These are phyloP conservation scores for Aphelinus atriplicis DNA, from an alignment of 1,140 invertebrate genomes.

Conservation along the genomic window DNA sequence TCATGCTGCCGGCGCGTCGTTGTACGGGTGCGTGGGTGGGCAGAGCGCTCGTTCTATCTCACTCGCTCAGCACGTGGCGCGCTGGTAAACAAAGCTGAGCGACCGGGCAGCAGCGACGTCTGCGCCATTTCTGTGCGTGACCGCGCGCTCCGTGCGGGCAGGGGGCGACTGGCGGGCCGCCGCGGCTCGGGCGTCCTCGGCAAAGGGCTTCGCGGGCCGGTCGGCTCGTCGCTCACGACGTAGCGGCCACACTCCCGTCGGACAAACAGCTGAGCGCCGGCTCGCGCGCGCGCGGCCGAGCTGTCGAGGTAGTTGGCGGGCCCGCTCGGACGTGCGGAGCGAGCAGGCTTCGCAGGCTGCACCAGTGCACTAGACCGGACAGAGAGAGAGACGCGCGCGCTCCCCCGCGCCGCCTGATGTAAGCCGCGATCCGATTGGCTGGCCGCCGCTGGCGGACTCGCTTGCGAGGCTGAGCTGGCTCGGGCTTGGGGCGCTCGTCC, in stretches of 20 bases:
- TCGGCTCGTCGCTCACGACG: too few species aligned
- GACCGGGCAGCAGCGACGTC: constrained; percentile 63
- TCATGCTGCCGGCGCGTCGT: constrained; percentile 69
- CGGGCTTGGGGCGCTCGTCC: neutral
- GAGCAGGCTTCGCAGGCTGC: too few species aligned
- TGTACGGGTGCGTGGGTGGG: too few species aligned
- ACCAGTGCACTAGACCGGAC: too few species aligned
- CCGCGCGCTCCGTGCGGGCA: neutral
- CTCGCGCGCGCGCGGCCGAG: constrained; percentile 13
- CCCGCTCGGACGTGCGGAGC: too few species aligned
- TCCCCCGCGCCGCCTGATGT: neutral
- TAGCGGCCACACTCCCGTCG: too few species aligned
- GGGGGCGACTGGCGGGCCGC: neutral
- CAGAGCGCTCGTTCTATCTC: constrained; percentile 19
- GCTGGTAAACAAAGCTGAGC: constrained; percentile 73
- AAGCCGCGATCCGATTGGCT: constrained; percentile 14
- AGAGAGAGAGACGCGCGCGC: too few species aligned
- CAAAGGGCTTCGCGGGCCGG: too few species aligned
- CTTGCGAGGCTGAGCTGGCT: neutral
- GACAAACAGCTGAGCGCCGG: neutral
- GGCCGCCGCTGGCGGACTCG: too few species aligned
- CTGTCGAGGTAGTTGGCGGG: too few species aligned
- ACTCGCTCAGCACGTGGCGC: constrained; percentile 52
- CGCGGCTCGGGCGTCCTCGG: neutral
- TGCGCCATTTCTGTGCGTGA: constrained; percentile 69